A percentile compares a stretch with the other conserved stretches of the same genome.
Conservation (phyloP, 2,113 vertebrate genomes). For the Lichenostomus cassidix region DNA sequence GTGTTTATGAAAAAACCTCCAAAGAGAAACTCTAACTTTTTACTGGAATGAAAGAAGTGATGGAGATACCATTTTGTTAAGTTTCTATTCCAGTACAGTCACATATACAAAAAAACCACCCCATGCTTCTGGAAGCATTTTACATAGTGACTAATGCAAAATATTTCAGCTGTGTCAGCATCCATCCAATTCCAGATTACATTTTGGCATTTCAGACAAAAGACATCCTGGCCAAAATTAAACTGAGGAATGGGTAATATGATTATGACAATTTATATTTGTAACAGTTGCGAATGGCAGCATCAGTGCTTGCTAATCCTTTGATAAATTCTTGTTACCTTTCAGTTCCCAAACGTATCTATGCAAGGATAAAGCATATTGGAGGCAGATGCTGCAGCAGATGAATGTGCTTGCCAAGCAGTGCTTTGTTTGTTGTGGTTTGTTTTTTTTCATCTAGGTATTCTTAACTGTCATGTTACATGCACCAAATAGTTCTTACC, state of each 20-base stretch:
- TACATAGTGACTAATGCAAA: background rate
- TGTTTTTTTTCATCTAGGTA: background rate
- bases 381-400: conserved; percentile 13
- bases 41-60: background rate
- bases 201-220: conserved; percentile 33
- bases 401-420: conserved; percentile 5
- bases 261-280: conserved; percentile 9
- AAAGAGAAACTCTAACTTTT: background rate
- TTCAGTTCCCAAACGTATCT: conserved; percentile 11
- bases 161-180: conserved; percentile 33
- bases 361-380: conserved; percentile 24
- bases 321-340: conserved; percentile 54
- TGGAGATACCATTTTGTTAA: background rate
- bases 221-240: conserved; percentile 23
- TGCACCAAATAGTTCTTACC: background rate
- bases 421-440: background rate
- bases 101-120: background rate
- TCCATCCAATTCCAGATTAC: background rate
- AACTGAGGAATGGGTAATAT: background rate
- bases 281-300: conserved; percentile 3
- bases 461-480: background rate
- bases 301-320: conserved; percentile 45
- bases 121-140: background rate
- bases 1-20: background rate
- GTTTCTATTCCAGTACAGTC: background rate